Evolutionary conservation across 1,140 invertebrate species (phyloP).

Genomic region (Drosophila micromelanica): DNA sequence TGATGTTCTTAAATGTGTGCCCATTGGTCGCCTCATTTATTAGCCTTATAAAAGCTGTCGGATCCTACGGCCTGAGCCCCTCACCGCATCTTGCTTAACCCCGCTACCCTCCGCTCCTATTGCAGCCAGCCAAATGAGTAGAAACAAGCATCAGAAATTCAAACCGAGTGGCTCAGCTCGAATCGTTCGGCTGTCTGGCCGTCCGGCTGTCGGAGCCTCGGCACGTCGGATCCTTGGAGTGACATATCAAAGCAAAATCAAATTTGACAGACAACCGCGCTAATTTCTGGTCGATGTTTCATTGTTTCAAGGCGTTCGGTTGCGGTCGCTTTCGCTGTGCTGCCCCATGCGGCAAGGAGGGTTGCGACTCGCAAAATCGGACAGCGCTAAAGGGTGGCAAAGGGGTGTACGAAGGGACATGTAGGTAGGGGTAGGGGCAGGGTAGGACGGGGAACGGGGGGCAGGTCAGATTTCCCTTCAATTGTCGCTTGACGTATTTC

Average conservation of each 20-base stretch:
- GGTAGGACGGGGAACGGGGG: slow-evolving; percentile 3
- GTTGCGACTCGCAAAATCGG: slow-evolving; percentile 16
- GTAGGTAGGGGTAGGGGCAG: neutral
- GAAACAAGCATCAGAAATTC: slow-evolving; percentile 49
- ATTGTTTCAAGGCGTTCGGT: slow-evolving; percentile 79
- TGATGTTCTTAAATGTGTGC: neutral
- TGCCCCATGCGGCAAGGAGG: slow-evolving; percentile 23
- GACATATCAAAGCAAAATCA: slow-evolving; percentile 80
- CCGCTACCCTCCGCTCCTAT: too few species aligned
- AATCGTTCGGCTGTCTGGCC: neutral
- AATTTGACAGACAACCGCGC: slow-evolving; percentile 83
- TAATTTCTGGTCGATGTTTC: slow-evolving; percentile 81
- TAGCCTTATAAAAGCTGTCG: slow-evolving; percentile 42
- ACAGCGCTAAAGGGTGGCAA: neutral
- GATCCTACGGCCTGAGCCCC: slow-evolving; percentile 26
- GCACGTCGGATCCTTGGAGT: slow-evolving; percentile 28
- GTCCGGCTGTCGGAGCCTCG: slow-evolving; percentile 5
- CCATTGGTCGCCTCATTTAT: slow-evolving; percentile 46
- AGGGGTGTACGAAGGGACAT: neutral
- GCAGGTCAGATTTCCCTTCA: slow-evolving; percentile 33
- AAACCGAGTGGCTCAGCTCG: slow-evolving; percentile 51
- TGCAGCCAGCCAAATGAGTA: too few species aligned
- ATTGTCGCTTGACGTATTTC: slow-evolving; percentile 71
- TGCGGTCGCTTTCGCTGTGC: neutral
- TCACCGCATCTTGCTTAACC: neutral